Conservation (phyloP, 2,888 invertebrate genomes). For the Torymus tubicola region DNA sequence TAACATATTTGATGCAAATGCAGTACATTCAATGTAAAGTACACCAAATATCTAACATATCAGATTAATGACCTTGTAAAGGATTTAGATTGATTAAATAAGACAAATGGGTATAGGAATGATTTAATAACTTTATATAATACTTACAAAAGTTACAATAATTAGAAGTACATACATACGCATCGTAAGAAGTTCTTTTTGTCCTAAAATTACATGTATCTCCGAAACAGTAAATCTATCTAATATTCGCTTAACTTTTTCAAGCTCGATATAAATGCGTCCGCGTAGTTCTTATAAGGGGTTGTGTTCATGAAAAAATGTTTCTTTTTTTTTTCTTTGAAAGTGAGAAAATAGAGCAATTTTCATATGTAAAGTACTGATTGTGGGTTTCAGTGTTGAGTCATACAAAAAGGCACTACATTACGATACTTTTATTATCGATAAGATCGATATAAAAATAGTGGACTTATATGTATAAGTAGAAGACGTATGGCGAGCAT, state of each 20-base stretch:
- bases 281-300: neutral
- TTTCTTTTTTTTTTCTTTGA: neutral
- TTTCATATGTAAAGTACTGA: neutral
- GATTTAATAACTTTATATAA: constrained; percentile 13
- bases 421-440: constrained; percentile 51
- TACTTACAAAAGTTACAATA: constrained; percentile 44
- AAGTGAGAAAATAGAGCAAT: neutral
- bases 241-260: neutral
- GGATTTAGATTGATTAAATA: constrained; percentile 21
- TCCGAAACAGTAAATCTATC: neutral
- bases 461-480: constrained; percentile 22
- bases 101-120: neutral
- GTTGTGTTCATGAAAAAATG: neutral
- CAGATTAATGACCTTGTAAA: constrained; percentile 13
- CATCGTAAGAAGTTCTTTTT: constrained; percentile 28
- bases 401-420: constrained; percentile 50
- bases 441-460: constrained; percentile 52
- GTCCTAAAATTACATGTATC: constrained; percentile 16
- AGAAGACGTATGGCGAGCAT: constrained; percentile 3
- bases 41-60: too few species aligned
- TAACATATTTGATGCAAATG: too few species aligned
- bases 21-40: too few species aligned
- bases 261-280: neutral
- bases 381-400: constrained; percentile 1
- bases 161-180: constrained; percentile 11